Evolutionary conservation across 2,888 invertebrate species (phyloP), one percentile per base, ranked within the genome.

Genomic region (Rhamnusium bicolor): DNA sequence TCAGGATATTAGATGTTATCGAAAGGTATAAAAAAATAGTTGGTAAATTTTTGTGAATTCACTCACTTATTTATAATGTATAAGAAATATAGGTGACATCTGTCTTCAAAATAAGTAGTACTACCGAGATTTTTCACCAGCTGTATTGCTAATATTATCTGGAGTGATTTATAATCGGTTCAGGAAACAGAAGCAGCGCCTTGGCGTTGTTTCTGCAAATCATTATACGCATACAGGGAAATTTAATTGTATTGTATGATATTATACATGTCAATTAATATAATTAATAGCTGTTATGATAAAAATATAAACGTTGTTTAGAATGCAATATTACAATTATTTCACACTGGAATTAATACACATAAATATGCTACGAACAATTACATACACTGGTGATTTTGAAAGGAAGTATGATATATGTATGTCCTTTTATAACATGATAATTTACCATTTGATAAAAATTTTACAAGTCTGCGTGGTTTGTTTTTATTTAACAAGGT

Each of bases 401-500:
- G 53, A 53, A 53, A 53, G 51, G 16, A 19, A 18, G 12, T 51
- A 6, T 51, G 51, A 32, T 32, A 32, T 32, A 32, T 32, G 2
- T 58, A 32, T 12, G 32, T 58, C 58, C 32, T 58, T 58, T 12
- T 58, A 54, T 24, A 32, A 58, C 16, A 58, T 24, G 27, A 16
- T 58, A 32, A 19, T 18, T 16, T 12, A 8, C 8, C 18, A 6
- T 3, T 40, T 3, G 40, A 58, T 58, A 58, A 40, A 18, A 58
- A 58, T 32, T 40, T 58, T 8, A 14, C 58, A 32, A 32, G 58
- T 58, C 18, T 58, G 10, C 29, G 4, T 58, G 2, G 19, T 10
- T 32, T 18, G 32, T 58, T 58, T 58, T 58, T 19, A 58, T 32
- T 58, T 32, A 19, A 1, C 58, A 58, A 58, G 58, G 58, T 56